Conservation (phyloP, 1,140 invertebrate species). For the Linepithema humile region DNA sequence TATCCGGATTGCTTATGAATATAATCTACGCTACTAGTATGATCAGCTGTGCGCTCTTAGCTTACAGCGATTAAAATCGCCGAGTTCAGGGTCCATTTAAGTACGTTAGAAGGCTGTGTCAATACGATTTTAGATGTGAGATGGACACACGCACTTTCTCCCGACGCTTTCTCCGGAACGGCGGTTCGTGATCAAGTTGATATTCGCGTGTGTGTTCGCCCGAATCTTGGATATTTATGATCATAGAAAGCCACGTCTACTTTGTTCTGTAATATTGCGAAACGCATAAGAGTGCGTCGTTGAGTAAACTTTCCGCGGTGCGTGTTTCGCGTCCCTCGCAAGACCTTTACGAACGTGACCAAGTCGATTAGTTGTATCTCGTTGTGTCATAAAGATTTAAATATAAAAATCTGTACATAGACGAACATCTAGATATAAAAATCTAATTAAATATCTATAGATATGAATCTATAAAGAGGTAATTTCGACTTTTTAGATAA, state of each 20-base stretch:
- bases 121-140: constrained; percentile 64
- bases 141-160: constrained; percentile 76
- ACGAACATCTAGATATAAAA: neutral
- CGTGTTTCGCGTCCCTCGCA: neutral
- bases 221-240: constrained; percentile 36
- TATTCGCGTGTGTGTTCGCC: neutral
- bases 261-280: constrained; percentile 32
- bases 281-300: neutral
- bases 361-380: neutral
- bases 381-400: neutral
- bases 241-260: constrained; percentile 13
- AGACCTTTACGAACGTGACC: constrained; percentile 9
- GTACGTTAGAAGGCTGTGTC: constrained; percentile 70
- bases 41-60: neutral
- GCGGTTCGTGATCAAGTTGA: constrained; percentile 58
- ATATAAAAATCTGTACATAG: too few species aligned
- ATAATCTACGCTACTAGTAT: neutral
- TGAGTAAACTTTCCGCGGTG: constrained; percentile 17
- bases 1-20: neutral
- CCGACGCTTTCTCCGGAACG: constrained; percentile 74
- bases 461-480: too few species aligned
- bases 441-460: neutral
- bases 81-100: constrained; percentile 45
- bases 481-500: neutral
- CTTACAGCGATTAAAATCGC: neutral